Base-by-base conservation (phyloP, 2,888 invertebrate genomes). In the Drosophila leonis region DNA sequence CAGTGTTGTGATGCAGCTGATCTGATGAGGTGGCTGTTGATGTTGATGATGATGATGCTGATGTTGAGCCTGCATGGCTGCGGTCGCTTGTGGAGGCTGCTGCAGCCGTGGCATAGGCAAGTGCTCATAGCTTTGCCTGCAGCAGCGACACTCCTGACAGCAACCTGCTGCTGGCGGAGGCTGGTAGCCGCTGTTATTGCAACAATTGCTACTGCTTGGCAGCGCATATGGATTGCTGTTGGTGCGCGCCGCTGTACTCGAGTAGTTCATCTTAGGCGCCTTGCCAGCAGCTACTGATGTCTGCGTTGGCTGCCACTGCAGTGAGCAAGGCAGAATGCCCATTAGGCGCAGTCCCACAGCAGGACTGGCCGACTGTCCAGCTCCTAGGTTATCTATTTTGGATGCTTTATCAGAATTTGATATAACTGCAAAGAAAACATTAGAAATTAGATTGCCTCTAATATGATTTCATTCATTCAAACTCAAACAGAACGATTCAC, bases 261-360 rank as follows among this genome's bases (percentile, higher is more conserved):
- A 76, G 55, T 64, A 85, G 67, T 37, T 88, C 65, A 75, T 72
- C 68, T 91, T 92, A 35, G 91, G 84, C 56, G 91, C 90, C 80
- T 93, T 92, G 31, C 91, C 76, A 4, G 55, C 56, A 49, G 57
- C 44, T 15, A 65, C 42, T 9, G 48, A 10, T 12, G 57, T 6
- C n/a, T 59, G 65, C 24, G 69, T 2, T 35, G 77, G 79, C 82
- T 83, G 92, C 82, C 93, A 93, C 77, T 91, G 92, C 67, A 92
- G 72, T 24, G 92, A 86, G 75, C 92, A 92, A 39, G 93, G 92
- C 82, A 92, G 72, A 66, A 92, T 80, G 77, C 91, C 92, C 80
- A 93, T 89, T 44, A 92, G 88, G 89, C 92, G 90, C 77, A 93
- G 91, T 83, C 92, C 92, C 88, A 85, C 82, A 73, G 90, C 78